Percentiles rank a stretch among this genome's conserved stretches.
These are phyloP conservation scores for Aspidoscelis tigris DNA, from an alignment of 2,113 vertebrate species.

Conservation along the genomic window DNA sequence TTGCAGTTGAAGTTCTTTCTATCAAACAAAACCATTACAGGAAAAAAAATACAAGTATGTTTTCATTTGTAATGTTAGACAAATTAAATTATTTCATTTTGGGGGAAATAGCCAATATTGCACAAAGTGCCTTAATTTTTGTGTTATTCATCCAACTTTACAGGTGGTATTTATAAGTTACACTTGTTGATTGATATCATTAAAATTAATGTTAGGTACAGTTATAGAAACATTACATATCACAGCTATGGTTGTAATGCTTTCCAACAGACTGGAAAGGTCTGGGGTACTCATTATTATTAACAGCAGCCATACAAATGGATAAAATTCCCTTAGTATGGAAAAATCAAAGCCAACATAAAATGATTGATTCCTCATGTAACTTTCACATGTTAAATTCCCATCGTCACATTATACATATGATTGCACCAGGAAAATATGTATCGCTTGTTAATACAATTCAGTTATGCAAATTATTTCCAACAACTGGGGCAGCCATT, in stretches of 20 bases:
- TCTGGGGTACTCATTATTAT: background rate
- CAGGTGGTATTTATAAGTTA: background rate
- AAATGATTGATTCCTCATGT: slow-evolving; percentile 5
- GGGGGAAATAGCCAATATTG: background rate
- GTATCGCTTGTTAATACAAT: background rate
- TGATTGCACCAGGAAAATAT: background rate
- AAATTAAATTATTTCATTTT: background rate
- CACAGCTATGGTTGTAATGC: background rate
- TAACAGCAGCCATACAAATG: slow-evolving; percentile 6
- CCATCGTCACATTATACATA: no score
- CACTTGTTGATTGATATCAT: background rate
- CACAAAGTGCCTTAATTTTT: background rate
- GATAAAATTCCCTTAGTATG: background rate
- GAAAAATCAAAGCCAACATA: background rate
- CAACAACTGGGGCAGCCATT: background rate
- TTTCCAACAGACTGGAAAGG: slow-evolving; percentile 7
- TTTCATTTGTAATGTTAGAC: background rate
- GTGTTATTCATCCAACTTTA: background rate
- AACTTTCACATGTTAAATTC: slow-evolving; percentile 2
- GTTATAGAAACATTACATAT: slow-evolving; percentile 2
- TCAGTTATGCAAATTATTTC: background rate
- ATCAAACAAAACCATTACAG: background rate
- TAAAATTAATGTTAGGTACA: background rate
- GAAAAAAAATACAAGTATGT: background rate
- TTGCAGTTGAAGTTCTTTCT: background rate